Percentiles rank a stretch among this genome's conserved stretches.
phyloP scores from a whole-genome alignment of 2,888 invertebrate genomes.

The Plebejus anna region DNA sequence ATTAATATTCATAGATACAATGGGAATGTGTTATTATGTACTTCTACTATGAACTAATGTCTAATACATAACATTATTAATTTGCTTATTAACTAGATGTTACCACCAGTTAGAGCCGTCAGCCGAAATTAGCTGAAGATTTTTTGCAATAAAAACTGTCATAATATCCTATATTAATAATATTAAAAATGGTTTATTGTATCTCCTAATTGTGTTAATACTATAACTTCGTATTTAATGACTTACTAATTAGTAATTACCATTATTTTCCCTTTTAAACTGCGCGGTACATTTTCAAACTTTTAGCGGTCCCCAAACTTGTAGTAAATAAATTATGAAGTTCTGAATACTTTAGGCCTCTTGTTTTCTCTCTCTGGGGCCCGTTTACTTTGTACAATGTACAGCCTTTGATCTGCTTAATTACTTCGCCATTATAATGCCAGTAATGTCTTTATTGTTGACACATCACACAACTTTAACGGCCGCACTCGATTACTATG shows the following conservation, averaged over 20 bases:
- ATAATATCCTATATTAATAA: too few species aligned
- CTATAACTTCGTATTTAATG: neutral
- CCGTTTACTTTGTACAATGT: neutral
- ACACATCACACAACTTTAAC: neutral
- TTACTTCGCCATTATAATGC: constrained; percentile 13
- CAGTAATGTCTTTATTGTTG: constrained; percentile 2
- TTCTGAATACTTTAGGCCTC: constrained; percentile 7
- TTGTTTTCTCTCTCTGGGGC: neutral
- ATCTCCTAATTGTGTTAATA: neutral
- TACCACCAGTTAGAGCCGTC: too few species aligned
- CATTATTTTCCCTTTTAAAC: constrained; percentile 3
- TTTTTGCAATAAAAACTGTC: too few species aligned
- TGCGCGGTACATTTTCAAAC: neutral
- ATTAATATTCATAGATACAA: too few species aligned
- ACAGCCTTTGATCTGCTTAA: constrained; percentile 12
- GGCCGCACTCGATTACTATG: neutral
- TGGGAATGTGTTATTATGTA: too few species aligned
- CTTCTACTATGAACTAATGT: too few species aligned
- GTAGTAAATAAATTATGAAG: constrained; percentile 17
- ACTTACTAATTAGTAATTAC: neutral
- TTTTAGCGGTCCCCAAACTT: constrained; percentile 4
- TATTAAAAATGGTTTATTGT: neutral
- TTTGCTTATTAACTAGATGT: too few species aligned
- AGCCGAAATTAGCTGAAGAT: too few species aligned
- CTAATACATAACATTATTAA: too few species aligned